Evolutionary conservation across 2,797 vertebrate species (phyloP), one percentile per base, ranked within the genome.

Genomic region (Fratercula arctica): DNA sequence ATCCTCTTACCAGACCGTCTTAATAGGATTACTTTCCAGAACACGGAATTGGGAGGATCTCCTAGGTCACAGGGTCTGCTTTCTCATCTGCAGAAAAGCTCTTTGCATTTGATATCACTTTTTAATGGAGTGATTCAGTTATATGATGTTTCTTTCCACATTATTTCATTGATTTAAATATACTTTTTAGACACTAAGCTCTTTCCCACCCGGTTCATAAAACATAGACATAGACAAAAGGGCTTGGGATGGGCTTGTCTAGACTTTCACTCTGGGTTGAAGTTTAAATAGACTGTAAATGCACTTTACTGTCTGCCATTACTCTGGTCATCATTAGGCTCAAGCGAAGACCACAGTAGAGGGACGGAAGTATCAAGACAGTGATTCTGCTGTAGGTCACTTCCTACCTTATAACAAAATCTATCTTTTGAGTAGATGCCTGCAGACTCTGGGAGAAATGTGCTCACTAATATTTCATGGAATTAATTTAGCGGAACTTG

Each of bases 11-110:
- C 45, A 61, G 48, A 59, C 81, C 86, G 59, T 92, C 82, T 95
- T 95, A 96, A 95, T 95, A 86, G 70, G 93, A 96, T 97, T 95
- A 93, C 75, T 94, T 93, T 89, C 59, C 16, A 75, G 76, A 92
- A 54, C 24, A 68, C 54, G 72, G 60, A 84, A 45, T 75, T 78
- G 87, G 61, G 46, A 85, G 73, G 50, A 69, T 92, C 87, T 92
- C 46, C 12, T 82, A 56, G 76, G 56, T 96, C 81, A 48, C 8
- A 25, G 78, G 93, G 53, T 80, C 31, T 89, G 48, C 78, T 63
- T 93, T 87, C 64, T 93, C 73, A 66, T 73, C 86, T 94, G 46
- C 59, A 81, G 69, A 88, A 85, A 95, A 91, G 50, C 53, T 86
- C 41, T 95, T 94, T 64, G 56, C 72, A 74, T 88, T 90, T 90